Conservation (phyloP, 2,888 invertebrate genomes). For the Rhynchonema sp. region DNA sequence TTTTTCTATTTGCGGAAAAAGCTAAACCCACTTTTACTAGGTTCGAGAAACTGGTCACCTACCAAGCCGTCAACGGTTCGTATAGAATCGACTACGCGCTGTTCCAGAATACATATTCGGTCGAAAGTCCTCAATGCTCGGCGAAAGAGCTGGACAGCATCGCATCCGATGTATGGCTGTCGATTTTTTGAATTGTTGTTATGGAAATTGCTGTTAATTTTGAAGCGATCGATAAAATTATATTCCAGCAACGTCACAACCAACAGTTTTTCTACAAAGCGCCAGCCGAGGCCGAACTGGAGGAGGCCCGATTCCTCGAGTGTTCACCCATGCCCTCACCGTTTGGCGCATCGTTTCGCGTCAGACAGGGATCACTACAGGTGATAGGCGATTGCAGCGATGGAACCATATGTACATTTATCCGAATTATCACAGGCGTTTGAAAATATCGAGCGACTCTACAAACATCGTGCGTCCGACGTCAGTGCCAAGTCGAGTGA, state of each 20-base stretch:
- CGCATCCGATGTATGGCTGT: background rate
- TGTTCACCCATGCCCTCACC: background rate
- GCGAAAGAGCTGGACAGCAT: conserved; percentile 51
- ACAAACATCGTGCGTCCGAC: background rate
- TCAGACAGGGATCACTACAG: background rate
- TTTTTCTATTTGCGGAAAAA: no score
- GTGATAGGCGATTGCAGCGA: no score
- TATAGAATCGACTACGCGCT: conserved; percentile 56
- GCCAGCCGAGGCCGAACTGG: background rate
- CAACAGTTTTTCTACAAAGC: background rate
- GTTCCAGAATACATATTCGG: conserved; percentile 75
- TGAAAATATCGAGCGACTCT: background rate
- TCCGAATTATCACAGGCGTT: no score
- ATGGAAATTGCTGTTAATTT: no score
- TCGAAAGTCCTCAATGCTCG: conserved; percentile 72
- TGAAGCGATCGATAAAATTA: no score
- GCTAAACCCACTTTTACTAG: conserved; percentile 6
- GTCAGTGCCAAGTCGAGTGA: background rate
- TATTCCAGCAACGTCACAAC: no score
- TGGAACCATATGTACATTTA: no score
- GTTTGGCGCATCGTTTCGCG: background rate
- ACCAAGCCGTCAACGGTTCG: conserved; percentile 40
- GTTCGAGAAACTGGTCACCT: conserved; percentile 56
- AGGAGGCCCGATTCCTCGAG: background rate
- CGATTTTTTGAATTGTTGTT: background rate